phyloP scores from a whole-genome alignment of 2,113 vertebrate genomes.

The Dicrurus megarhynchus region DNA sequence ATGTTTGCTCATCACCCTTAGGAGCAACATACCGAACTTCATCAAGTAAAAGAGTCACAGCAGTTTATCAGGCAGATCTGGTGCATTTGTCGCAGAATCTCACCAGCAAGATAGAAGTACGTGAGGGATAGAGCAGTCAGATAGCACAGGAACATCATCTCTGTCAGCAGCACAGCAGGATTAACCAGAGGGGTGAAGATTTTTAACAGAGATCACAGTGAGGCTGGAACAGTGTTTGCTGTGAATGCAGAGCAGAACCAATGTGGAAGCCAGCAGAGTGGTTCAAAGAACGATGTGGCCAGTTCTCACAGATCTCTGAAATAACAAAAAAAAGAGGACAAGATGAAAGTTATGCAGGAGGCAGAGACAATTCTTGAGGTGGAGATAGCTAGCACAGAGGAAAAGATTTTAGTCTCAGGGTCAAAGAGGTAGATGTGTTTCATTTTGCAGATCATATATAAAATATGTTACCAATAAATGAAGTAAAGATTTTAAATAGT shows the following conservation, averaged over 20 bases:
- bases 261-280: background rate
- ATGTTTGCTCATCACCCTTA: background rate
- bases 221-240: fast-evolving
- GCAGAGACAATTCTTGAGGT: background rate
- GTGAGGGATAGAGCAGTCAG: background rate
- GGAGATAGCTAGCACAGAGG: fast-evolving
- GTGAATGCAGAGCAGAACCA: background rate
- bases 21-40: background rate
- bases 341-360: background rate
- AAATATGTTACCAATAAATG: background rate
- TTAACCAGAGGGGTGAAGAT: background rate
- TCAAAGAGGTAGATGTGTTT: background rate
- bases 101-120: background rate
- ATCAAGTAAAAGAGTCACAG: background rate
- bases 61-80: background rate
- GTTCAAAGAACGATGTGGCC: background rate
- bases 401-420: background rate
- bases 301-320: background rate
- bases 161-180: background rate
- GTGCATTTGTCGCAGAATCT: background rate
- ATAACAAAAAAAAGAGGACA: background rate
- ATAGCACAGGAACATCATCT: background rate
- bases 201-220: background rate
- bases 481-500: background rate
- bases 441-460: background rate